Base-by-base conservation (phyloP, 1,140 invertebrate genomes). In the Hylaeus volcanicus region DNA sequence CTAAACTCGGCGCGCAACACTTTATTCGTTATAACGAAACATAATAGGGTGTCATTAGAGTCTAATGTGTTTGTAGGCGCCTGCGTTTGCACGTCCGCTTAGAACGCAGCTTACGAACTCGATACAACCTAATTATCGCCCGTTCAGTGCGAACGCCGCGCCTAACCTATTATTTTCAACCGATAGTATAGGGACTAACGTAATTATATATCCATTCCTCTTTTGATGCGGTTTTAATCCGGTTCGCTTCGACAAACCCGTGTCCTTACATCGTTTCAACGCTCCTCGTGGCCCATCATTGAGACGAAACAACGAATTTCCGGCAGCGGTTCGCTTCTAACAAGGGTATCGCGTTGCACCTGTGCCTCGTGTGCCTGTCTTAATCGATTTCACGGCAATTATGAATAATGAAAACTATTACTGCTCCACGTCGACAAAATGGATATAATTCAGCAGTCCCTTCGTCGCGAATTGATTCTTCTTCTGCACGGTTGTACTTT, bases 201-300 rank as follows among this genome's bases (percentile, higher is more conserved):
- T 92, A 92, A 93, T 92, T 92, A 93, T 91, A 91, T 87, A 92
- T 91, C 90, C 89, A 92, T 92, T 89, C 87, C 85, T 86, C 90
- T 89, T 90, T 91, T 91, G 91, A 92, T 90, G 89, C 89, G 87
- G 89, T 88, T 91, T 90, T 90, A 91, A 91, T 90, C 88, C 88
- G 89, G 83, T 91, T 88, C 84, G 64, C 70, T 74, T 48, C 56
- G 65, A 45, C 68, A 39, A n/a, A 41, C 26, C n/a, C 63, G n/a
- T 43, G 51, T 72, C 63, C 70, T 83, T 79, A 63, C 68, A 53
- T 48, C 55, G 51, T 81, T 70, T 56, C n/a, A 15, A 5, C 39
- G 37, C 5, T 41, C 12, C 15, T 72, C 37, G 56, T 41, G 37
- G n/a, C 5, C 41, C 45, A 39, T 45, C n/a, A 53, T 56, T 69